Conservation (phyloP, 2,797 vertebrate genomes). For the Sitta carolinensis region DNA sequence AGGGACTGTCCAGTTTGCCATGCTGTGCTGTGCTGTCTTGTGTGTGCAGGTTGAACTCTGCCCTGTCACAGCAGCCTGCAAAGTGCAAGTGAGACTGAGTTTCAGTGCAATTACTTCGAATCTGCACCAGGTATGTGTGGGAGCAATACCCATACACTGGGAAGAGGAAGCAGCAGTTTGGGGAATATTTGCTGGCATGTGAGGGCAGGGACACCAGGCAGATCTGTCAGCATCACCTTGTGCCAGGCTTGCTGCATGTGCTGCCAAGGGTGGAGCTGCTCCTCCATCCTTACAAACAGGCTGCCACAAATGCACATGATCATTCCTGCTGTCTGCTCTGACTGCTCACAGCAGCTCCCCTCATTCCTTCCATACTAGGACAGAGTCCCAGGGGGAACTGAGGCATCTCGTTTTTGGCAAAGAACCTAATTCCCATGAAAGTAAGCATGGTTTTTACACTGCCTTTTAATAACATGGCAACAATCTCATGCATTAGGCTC, state of each 20-base stretch:
- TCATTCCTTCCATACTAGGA: slow-evolving; percentile 75
- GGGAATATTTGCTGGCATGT: not conserved
- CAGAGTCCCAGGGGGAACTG: slow-evolving; percentile 81
- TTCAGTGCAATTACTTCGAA: accelerated
- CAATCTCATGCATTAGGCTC: slow-evolving; percentile 69
- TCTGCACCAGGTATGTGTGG: not conserved
- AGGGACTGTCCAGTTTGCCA: not conserved
- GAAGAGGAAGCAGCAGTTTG: accelerated
- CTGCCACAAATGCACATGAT: slow-evolving; percentile 56
- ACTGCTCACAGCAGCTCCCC: slow-evolving; percentile 81
- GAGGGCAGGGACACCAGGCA: not conserved
- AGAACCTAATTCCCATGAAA: slow-evolving; percentile 91
- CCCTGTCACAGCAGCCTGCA: not conserved
- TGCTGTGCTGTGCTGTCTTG: not conserved
- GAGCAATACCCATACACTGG: not conserved
- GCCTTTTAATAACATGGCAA: slow-evolving; percentile 75
- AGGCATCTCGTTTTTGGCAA: slow-evolving; percentile 91
- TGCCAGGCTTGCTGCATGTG: accelerated
- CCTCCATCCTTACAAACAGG: slow-evolving; percentile 62
- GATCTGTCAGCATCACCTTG: not conserved
- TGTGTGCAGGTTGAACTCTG: not conserved
- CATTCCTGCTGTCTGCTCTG: slow-evolving; percentile 51
- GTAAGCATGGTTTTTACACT: slow-evolving; percentile 81
- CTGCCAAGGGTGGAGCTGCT: slow-evolving; percentile 50
- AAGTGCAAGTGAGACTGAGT: not conserved